Evolutionary conservation across 2,888 invertebrate species (phyloP).

Genomic region (Cryptocephalus primarius): DNA sequence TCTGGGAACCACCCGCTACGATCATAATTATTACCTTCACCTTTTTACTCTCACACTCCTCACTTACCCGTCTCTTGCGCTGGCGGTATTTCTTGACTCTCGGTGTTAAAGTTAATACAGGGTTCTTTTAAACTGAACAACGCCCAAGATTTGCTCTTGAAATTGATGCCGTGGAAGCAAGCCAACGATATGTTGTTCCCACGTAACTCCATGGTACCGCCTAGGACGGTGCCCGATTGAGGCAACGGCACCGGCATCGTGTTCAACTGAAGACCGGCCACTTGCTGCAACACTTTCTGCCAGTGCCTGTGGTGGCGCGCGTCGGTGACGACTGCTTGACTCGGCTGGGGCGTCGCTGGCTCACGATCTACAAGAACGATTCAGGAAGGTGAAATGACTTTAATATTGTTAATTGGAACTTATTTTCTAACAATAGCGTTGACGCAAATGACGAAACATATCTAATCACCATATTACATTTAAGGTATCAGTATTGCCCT

Average conservation of each 20-base stretch:
- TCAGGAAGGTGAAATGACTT: not conserved
- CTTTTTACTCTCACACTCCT: too few species aligned
- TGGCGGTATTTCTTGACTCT: slow-evolving; percentile 76
- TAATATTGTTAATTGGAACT: too few species aligned
- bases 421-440: too few species aligned
- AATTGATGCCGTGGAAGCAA: slow-evolving; percentile 95
- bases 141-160: slow-evolving; percentile 93
- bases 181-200: slow-evolving; percentile 87
- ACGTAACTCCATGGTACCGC: slow-evolving; percentile 80
- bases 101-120: slow-evolving; percentile 84
- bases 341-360: slow-evolving; percentile 5
- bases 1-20: slow-evolving; percentile 26
- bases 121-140: slow-evolving; percentile 89
- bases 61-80: slow-evolving; percentile 23
- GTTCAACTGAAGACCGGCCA: slow-evolving; percentile 70
- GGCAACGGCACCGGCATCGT: slow-evolving; percentile 59
- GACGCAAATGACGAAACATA: too few species aligned
- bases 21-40: not conserved
- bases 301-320: slow-evolving; percentile 60
- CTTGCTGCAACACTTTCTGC: slow-evolving; percentile 77
- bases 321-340: slow-evolving; percentile 12
- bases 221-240: slow-evolving; percentile 66
- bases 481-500: too few species aligned
- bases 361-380: slow-evolving; percentile 9
- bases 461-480: too few species aligned